Evolutionary conservation across 2,888 invertebrate genomes (phyloP).

Genomic region (Stratiomys singularior): DNA sequence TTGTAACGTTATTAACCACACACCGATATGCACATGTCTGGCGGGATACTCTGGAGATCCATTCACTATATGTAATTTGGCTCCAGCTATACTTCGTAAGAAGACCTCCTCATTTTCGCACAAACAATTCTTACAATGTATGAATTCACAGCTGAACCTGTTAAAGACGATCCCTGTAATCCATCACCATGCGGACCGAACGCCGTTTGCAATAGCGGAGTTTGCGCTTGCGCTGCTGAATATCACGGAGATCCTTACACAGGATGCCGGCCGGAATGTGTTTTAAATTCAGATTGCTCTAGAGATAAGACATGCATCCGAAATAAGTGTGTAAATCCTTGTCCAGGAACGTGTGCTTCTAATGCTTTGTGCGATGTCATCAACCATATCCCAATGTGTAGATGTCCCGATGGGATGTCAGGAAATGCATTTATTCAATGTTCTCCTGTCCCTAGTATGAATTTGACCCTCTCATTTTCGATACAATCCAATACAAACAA

Average conservation of each 20-base stretch:
- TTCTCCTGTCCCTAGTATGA: slow-evolving; percentile 57
- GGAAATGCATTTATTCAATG: slow-evolving; percentile 80
- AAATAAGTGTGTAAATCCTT: slow-evolving; percentile 82
- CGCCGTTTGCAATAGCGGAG: slow-evolving; percentile 73
- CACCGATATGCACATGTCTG: slow-evolving; percentile 78
- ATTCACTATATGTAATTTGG: slow-evolving; percentile 70
- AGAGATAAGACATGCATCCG: slow-evolving; percentile 74
- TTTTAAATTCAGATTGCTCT: slow-evolving; percentile 78
- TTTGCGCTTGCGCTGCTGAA: slow-evolving; percentile 76
- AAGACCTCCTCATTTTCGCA: slow-evolving; percentile 7
- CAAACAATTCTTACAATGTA: not conserved
- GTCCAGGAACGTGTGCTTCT: slow-evolving; percentile 80
- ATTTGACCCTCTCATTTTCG: not conserved
- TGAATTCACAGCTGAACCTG: slow-evolving; percentile 53
- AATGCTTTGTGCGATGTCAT: slow-evolving; percentile 81
- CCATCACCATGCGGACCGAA: slow-evolving; percentile 79
- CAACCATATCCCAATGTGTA: slow-evolving; percentile 82
- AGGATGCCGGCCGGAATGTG: slow-evolving; percentile 83
- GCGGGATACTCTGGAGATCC: slow-evolving; percentile 80
- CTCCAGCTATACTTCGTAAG: slow-evolving; percentile 65
- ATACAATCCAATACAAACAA: not conserved
- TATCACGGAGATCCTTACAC: slow-evolving; percentile 80
- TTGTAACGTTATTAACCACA: slow-evolving; percentile 76
- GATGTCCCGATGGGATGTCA: slow-evolving; percentile 74
- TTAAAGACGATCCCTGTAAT: slow-evolving; percentile 67